Percentiles rank a stretch among this genome's conserved stretches.
Conservation (phyloP, 2,888 invertebrate genomes). For the Mechanitis mazaeus region DNA sequence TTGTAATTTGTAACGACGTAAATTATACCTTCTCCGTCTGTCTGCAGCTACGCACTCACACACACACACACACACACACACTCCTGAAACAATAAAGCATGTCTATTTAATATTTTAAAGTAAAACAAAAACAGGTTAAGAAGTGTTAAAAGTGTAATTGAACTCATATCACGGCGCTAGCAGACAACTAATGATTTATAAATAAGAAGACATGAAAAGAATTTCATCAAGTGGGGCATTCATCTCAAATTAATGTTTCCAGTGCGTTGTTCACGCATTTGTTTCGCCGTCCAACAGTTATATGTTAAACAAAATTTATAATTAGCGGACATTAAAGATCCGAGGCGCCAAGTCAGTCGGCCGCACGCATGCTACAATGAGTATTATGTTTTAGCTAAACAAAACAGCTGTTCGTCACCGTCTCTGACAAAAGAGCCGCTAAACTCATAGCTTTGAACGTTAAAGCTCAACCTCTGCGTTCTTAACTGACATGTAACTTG, state of each 20-base stretch:
- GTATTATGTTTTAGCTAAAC: slow-evolving; percentile 28
- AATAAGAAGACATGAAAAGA: slow-evolving; percentile 21
- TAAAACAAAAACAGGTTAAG: background rate
- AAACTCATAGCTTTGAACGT: background rate
- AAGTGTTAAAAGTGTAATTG: background rate
- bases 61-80: background rate
- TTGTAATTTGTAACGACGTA: slow-evolving; percentile 3
- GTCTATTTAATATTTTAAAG: background rate
- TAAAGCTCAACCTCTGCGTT: no score
- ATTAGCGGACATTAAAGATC: slow-evolving; percentile 43
- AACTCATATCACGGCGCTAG: background rate
- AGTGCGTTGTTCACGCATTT: slow-evolving; percentile 36
- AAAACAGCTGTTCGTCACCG: slow-evolving; percentile 12
- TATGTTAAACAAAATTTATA: slow-evolving; percentile 45
- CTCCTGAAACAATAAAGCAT: background rate
- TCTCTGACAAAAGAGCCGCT: slow-evolving; percentile 13
- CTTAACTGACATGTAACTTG: no score
- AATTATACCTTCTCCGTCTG: background rate
- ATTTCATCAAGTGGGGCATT: slow-evolving; percentile 31
- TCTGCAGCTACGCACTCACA: no score
- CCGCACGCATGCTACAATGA: slow-evolving; percentile 31
- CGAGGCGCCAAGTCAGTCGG: slow-evolving; percentile 38
- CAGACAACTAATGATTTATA: slow-evolving; percentile 6
- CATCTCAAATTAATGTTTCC: slow-evolving; percentile 28
- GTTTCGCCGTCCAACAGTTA: slow-evolving; percentile 37